Conservation (phyloP, 1,140 invertebrate species). For the Drosophila kanapiae region DNA sequence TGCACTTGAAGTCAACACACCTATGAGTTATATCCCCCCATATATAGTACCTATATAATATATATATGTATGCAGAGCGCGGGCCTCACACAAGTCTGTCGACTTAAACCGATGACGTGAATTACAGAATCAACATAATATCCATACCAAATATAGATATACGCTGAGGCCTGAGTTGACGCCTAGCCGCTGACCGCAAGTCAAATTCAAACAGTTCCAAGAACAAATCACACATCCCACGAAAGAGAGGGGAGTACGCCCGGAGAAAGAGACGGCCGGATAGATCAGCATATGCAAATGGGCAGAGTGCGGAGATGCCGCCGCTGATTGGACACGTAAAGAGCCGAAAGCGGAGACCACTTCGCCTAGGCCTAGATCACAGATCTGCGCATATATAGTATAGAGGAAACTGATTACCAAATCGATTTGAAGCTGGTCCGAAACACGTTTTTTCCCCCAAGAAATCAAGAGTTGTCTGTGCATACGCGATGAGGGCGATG, state of each 20-base stretch:
- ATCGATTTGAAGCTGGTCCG: constrained; percentile 34
- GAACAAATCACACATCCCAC: constrained; percentile 60
- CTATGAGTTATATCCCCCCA: constrained; percentile 3
- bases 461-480: constrained; percentile 61
- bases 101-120: constrained; percentile 49
- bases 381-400: constrained; percentile 34
- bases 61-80: neutral
- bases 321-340: constrained; percentile 35
- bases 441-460: constrained; percentile 64
- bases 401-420: constrained; percentile 54
- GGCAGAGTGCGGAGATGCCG: constrained; percentile 48
- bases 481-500: constrained; percentile 65
- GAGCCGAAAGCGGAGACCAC: constrained; percentile 8
- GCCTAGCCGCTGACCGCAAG: constrained; percentile 53
- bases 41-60: constrained; percentile 8
- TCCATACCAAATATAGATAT: constrained; percentile 56
- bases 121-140: constrained; percentile 41
- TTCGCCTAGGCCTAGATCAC: constrained; percentile 42
- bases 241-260: constrained; percentile 7
- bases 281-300: constrained; percentile 57
- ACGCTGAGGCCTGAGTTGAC: constrained; percentile 12
- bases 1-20: constrained; percentile 29
- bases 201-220: constrained; percentile 48
- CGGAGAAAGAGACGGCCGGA: constrained; percentile 8
- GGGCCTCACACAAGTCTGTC: neutral